Percentiles rank a stretch among this genome's conserved stretches.
Evolutionary conservation across 2,797 vertebrate species (phyloP).

Genomic region (Anolis apletophallus): DNA sequence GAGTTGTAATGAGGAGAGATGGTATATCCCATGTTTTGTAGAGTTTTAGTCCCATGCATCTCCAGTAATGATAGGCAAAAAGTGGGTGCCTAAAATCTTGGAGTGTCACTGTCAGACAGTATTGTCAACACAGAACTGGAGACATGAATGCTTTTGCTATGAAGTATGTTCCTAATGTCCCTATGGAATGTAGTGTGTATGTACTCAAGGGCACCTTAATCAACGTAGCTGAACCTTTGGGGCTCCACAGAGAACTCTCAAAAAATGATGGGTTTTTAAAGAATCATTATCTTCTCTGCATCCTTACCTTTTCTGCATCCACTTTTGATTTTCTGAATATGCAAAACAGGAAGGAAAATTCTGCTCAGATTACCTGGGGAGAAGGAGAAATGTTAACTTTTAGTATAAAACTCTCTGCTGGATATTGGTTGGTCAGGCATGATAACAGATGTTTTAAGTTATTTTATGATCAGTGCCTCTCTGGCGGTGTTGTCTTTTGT

Average conservation of each 20-base stretch:
- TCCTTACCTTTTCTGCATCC: neutral
- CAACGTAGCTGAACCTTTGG: neutral
- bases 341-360: neutral
- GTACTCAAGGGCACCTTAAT: too few relatives aligned
- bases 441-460: neutral
- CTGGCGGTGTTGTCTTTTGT: neutral
- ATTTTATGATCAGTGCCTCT: too few relatives aligned
- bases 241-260: neutral
- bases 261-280: neutral
- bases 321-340: neutral
- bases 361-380: neutral
- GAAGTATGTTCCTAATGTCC: neutral
- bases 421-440: neutral
- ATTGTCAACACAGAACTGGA: neutral
- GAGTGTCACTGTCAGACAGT: neutral
- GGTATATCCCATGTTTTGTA: too few relatives aligned
- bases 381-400: neutral
- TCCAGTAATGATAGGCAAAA: neutral
- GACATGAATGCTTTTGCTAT: neutral
- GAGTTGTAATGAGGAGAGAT: too few relatives aligned
- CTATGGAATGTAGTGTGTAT: neutral
- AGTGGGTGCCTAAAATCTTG: too few relatives aligned
- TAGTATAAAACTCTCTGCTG: neutral
- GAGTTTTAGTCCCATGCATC: neutral
- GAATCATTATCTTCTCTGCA: neutral